Conservation (phyloP, 2,113 vertebrate species). For the Argyrosomus japonicus region DNA sequence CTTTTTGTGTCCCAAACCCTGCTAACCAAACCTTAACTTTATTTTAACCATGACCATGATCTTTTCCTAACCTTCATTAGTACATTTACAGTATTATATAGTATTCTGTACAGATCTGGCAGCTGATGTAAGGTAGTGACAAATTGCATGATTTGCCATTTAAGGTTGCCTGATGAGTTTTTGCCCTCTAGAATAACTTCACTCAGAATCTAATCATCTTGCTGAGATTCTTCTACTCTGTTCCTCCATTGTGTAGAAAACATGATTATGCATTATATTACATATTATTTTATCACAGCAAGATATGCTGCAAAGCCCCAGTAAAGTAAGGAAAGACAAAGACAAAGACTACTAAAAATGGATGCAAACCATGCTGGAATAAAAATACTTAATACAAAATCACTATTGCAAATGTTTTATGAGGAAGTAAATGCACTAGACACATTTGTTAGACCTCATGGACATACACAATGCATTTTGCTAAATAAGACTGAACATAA, state of each 20-base stretch:
- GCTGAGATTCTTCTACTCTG: too few species aligned
- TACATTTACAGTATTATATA: too few species aligned
- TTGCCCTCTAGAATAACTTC: too few species aligned
- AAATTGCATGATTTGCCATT: too few species aligned
- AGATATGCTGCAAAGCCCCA: not conserved
- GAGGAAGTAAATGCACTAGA: not conserved
- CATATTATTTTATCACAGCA: not conserved
- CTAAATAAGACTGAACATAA: not conserved
- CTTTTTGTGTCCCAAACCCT: not conserved
- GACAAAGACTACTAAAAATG: not conserved
- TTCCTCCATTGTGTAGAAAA: too few species aligned
- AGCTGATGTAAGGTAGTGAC: too few species aligned
- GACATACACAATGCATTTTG: not conserved
- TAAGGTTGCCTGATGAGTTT: too few species aligned
- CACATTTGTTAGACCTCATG: not conserved
- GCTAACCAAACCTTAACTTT: not conserved
- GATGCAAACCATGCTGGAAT: not conserved
- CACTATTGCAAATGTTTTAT: not conserved
- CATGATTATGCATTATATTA: too few species aligned
- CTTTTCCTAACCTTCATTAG: too few species aligned
- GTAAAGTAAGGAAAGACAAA: not conserved
- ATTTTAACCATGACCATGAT: not conserved
- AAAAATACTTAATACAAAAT: not conserved
- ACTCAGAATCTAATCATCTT: too few species aligned
- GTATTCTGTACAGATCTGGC: too few species aligned